A percentile compares a stretch with the other conserved stretches of the same genome.
phyloP scores from a whole-genome alignment of 2,113 vertebrate species.

The Candoia aspera region DNA sequence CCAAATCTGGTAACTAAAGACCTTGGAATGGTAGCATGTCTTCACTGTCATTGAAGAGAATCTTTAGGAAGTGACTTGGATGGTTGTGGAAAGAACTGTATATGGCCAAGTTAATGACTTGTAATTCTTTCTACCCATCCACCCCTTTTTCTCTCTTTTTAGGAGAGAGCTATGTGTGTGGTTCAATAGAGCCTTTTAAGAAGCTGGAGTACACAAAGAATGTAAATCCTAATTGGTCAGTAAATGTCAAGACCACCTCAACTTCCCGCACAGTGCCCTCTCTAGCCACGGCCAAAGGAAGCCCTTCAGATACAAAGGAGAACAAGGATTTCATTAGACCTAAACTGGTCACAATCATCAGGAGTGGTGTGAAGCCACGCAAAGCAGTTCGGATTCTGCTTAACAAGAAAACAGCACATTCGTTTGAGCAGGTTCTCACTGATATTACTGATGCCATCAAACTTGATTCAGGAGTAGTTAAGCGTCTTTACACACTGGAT shows the following conservation, averaged over 20 bases:
- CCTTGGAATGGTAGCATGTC: not conserved
- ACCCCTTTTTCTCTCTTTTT: constrained; percentile 37
- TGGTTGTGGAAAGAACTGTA: not conserved
- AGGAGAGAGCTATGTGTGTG: constrained; percentile 98
- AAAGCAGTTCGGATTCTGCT: constrained; percentile 94
- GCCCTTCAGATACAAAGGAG: constrained; percentile 81
- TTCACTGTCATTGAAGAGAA: not conserved
- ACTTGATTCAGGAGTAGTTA: constrained; percentile 94
- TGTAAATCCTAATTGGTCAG: constrained; percentile 97
- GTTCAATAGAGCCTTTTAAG: constrained; percentile 95
- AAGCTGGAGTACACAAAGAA: constrained; percentile 97
- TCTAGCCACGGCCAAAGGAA: constrained; percentile 82
- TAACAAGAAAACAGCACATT: constrained; percentile 98
- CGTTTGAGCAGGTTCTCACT: constrained; percentile 96
- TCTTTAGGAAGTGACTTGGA: not conserved
- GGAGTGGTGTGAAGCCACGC: constrained; percentile 95
- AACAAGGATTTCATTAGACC: constrained; percentile 94
- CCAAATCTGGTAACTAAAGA: not conserved
- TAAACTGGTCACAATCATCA: constrained; percentile 96
- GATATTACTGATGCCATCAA: constrained; percentile 98
- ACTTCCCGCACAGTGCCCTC: constrained; percentile 80
- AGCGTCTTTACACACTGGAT: constrained; percentile 92
- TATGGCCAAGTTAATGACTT: constrained; percentile 7
- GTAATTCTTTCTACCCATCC: not conserved
- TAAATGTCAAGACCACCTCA: constrained; percentile 83